phyloP scores from a whole-genome alignment of 2,888 invertebrate genomes.

The Limenitis camilla region DNA sequence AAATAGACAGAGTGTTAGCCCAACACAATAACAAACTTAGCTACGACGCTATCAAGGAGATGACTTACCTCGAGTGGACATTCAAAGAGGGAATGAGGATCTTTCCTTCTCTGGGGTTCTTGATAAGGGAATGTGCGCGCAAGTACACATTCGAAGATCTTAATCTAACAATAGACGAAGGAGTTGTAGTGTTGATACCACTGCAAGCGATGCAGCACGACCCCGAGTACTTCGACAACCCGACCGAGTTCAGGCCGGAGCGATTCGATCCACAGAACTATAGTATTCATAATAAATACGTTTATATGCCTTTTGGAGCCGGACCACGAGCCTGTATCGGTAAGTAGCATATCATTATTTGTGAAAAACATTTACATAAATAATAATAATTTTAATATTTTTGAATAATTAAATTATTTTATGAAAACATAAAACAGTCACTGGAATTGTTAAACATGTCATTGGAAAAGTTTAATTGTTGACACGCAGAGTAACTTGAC shows the following conservation, averaged over 20 bases:
- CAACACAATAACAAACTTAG: conserved; percentile 37
- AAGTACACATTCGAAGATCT: conserved; percentile 43
- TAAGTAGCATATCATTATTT: conserved; percentile 25
- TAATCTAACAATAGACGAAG: conserved; percentile 39
- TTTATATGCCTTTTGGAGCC: conserved; percentile 52
- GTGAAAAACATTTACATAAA: background rate
- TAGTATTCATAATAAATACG: conserved; percentile 33
- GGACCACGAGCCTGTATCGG: conserved; percentile 56
- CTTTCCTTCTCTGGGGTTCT: conserved; percentile 50
- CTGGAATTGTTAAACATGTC: no score
- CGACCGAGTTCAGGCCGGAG: conserved; percentile 44
- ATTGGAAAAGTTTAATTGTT: no score
- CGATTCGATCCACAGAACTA: conserved; percentile 40
- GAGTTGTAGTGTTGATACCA: conserved; percentile 38
- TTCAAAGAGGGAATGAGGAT: conserved; percentile 50
- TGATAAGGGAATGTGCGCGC: conserved; percentile 37
- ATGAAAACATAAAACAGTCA: background rate
- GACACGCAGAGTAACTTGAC: no score
- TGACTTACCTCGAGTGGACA: conserved; percentile 49
- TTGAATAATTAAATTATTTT: no score
- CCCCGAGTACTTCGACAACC: conserved; percentile 42
- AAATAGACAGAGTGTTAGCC: conserved; percentile 41
- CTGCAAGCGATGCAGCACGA: conserved; percentile 45
- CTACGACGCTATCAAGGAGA: conserved; percentile 50
- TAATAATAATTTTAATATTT: no score